Base-by-base conservation (phyloP, 92 coral and sea anemone genomes). In the Umimayanthus kanabou region DNA sequence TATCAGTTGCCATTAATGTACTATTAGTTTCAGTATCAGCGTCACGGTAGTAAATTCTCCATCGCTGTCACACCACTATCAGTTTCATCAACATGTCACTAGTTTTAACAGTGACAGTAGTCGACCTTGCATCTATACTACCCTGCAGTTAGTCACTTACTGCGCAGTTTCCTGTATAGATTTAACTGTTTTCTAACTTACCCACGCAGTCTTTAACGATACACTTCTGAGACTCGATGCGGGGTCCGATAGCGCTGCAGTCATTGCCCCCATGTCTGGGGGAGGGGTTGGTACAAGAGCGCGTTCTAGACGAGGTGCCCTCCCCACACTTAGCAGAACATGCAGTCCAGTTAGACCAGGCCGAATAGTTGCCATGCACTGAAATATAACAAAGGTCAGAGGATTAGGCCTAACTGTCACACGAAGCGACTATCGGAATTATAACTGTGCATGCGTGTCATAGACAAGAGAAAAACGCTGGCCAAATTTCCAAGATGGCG, bases 321-420 rank as follows among this genome's bases (percentile, higher is more conserved):
- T 97, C 99, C 10, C 99, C 99, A 74, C 99, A 97, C 49, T 94
- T 80, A 29, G 96, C 96, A 37, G 99, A 95, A 75, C 99, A 97
- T 15, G 90, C 65, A 22, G 96, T 83, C 99, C 99, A 97, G 82
- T 80, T 91, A 6, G 99, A 92, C 99, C 99, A 97, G 18, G 87
- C 87, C 16, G 98, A 88, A 89, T 93, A 97, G 88, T 97, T 97
- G 3, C 99, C 99, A 73, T 95, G 88, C 76, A 95, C 95, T 95
- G 69, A 73, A 6, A 85, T 23, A 57, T 6, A 42, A 79, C 43
- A 43, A 61, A 61, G 26, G 25, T 61, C 69, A 61, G 25, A 18
- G 9, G 26, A 20, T 61, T 20, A 18, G 69, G 69, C 9, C 4
- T 7, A 47, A 47, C 11, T 47, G 50, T 47, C 50, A 47, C 50